Base-by-base conservation (phyloP, 1,140 invertebrate species). In the Cydia splendana region DNA sequence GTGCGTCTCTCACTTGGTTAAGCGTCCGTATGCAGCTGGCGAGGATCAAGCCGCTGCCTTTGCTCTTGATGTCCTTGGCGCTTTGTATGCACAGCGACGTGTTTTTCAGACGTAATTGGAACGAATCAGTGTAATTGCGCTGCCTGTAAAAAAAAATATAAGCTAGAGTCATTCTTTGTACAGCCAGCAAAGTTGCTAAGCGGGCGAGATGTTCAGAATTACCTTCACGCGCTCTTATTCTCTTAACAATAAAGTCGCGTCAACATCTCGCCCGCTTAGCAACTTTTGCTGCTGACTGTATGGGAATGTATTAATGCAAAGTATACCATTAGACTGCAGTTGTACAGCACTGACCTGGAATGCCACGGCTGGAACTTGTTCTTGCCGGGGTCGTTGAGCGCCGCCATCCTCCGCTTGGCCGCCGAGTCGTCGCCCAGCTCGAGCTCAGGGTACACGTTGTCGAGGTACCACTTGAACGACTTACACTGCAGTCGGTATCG, bases 401-500 rank as follows among this genome's bases (percentile, higher is more conserved):
- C 93, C 0, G 94, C 91, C 90, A 95, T 94, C 82, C 96, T 96
- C 83, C 95, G 94, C 81, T 95, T 96, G 2, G 95, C 88, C 20
- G 89, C 91, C 12, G 87, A 94, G 76, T 97, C 95, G 20, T 95
- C 95, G 0, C 96, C 96, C 15, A 96, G 84, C 53, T 95, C 94
- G 71, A 98, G 85, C 89, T 98, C 97, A 0, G 98, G 98, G 90
- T 98, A 99, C 5, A 99, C 95, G 87, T 97, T 97, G 69, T 98
- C 95, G 78, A 99, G 93, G 87, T 99, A 99, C 99, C 99, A 99
- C 48, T 96, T 94, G 88, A 99, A 99, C 75, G 95, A 95, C 78
- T 98, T 96, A 89, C 99, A 99, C 4, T 96, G 93, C 1, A 99
- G 91, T 30, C 93, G 90, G 77, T 96, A 93, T 3, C 98, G 93